phyloP scores from a whole-genome alignment of 2,797 vertebrate species.

The Lateolabrax maculatus region DNA sequence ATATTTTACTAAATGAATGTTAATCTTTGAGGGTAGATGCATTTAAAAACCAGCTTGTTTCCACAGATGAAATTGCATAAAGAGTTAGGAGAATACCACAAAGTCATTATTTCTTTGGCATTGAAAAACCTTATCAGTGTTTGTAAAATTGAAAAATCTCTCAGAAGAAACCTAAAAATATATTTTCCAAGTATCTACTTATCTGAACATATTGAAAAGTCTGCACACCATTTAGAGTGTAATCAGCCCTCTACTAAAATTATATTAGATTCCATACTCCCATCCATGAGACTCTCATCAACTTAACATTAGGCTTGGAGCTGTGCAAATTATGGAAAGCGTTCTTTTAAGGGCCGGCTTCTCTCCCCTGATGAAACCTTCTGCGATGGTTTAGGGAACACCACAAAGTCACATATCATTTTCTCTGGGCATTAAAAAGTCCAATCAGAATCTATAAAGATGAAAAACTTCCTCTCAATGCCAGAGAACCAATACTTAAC shows the following conservation, averaged over 20 bases:
- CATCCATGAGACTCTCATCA: slow-evolving; percentile 63
- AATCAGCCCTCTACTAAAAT: slow-evolving; percentile 72
- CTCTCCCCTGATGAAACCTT: slow-evolving; percentile 58
- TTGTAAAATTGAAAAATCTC: slow-evolving; percentile 62
- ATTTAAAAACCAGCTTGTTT: not conserved
- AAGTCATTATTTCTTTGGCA: slow-evolving; percentile 21
- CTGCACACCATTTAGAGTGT: slow-evolving; percentile 66
- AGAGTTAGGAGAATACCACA: slow-evolving; percentile 8
- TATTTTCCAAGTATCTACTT: slow-evolving; percentile 58
- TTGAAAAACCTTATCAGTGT: slow-evolving; percentile 34
- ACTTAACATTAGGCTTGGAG: slow-evolving; percentile 67
- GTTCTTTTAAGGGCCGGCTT: slow-evolving; percentile 45
- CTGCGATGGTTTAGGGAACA: slow-evolving; percentile 39
- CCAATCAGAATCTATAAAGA: slow-evolving; percentile 62
- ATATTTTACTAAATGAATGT: not conserved
- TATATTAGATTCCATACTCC: slow-evolving; percentile 62
- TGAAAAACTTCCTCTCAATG: slow-evolving; percentile 52
- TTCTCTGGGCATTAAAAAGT: slow-evolving; percentile 51
- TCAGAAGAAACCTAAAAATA: slow-evolving; percentile 53
- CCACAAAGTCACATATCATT: slow-evolving; percentile 63
- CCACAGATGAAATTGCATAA: not conserved
- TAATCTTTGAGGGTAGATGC: not conserved
- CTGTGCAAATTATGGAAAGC: slow-evolving; percentile 63
- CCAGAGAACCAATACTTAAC: slow-evolving; percentile 49
- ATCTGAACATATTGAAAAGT: slow-evolving; percentile 66